These are phyloP conservation scores for Cebidichthys violaceus DNA, from an alignment of 2,113 vertebrate species.

Conservation along the genomic window DNA sequence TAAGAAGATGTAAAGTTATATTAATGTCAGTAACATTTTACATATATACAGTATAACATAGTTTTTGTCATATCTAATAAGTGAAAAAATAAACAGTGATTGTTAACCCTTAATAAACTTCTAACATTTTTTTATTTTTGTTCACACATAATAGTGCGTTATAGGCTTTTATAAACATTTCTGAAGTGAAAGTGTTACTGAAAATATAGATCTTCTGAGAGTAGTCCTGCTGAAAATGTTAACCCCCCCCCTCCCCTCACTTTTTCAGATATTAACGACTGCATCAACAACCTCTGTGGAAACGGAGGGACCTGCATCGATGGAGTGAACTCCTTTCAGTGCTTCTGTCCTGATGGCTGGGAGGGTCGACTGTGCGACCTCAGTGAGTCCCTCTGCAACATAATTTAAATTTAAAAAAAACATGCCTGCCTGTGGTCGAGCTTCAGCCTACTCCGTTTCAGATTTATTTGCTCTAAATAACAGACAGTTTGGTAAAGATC, in stretches of 20 bases:
- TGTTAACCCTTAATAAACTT: neutral
- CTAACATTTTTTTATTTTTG: no score
- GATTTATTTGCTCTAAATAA: neutral
- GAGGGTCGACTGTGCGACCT: conserved; percentile 93
- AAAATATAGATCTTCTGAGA: neutral
- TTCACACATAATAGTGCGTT: neutral
- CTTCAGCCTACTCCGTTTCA: neutral
- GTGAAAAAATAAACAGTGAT: neutral
- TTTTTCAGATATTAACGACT: conserved; percentile 92
- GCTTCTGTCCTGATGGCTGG: conserved; percentile 96
- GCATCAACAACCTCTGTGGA: conserved; percentile 88
- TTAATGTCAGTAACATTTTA: neutral
- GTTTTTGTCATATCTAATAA: neutral
- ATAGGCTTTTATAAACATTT: neutral
- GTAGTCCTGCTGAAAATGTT: neutral
- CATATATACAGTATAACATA: neutral
- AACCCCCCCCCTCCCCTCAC: neutral
- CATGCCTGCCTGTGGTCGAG: neutral
- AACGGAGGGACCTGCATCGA: conserved; percentile 97
- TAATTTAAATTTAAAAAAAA: neutral
- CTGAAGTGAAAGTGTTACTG: neutral
- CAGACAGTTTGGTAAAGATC: neutral
- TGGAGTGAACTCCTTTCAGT: conserved; percentile 91
- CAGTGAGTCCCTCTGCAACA: conserved; percentile 84
- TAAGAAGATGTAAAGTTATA: neutral